Conservation (phyloP, 1,140 invertebrate genomes). For the Diuraphis noxia region DNA sequence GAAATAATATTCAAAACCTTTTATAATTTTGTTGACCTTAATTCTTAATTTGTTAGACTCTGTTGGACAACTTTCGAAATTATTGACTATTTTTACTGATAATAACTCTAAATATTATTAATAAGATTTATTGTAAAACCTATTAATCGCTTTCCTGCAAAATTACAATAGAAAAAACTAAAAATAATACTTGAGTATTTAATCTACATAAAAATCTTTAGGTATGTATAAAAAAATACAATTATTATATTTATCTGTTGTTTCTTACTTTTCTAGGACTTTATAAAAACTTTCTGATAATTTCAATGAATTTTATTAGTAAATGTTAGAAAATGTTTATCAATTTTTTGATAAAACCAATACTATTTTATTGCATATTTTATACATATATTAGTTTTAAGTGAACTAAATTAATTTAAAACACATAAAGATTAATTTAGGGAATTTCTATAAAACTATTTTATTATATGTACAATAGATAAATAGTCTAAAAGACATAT, state of each 20-base stretch:
- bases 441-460: not conserved
- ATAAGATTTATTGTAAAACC: not conserved
- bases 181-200: not conserved
- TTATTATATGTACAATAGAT: not conserved
- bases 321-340: not conserved
- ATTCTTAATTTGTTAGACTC: too few relatives aligned
- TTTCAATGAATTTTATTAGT: not conserved
- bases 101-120: not conserved
- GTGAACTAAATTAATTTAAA: too few relatives aligned
- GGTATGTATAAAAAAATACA: not conserved
- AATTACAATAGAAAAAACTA: not conserved
- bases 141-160: not conserved
- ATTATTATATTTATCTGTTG: not conserved
- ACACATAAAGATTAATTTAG: too few relatives aligned
- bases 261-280: not conserved
- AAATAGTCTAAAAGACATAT: too few relatives aligned
- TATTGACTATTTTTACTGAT: too few relatives aligned
- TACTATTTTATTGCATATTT: not conserved
- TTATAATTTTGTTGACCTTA: too few relatives aligned
- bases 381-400: too few relatives aligned
- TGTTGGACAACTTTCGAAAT: too few relatives aligned
- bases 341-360: not conserved
- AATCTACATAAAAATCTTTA: not conserved
- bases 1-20: too few relatives aligned
- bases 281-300: not conserved